Conservation (phyloP, 2,797 vertebrate species). For the Sphaeramia orbicularis region DNA sequence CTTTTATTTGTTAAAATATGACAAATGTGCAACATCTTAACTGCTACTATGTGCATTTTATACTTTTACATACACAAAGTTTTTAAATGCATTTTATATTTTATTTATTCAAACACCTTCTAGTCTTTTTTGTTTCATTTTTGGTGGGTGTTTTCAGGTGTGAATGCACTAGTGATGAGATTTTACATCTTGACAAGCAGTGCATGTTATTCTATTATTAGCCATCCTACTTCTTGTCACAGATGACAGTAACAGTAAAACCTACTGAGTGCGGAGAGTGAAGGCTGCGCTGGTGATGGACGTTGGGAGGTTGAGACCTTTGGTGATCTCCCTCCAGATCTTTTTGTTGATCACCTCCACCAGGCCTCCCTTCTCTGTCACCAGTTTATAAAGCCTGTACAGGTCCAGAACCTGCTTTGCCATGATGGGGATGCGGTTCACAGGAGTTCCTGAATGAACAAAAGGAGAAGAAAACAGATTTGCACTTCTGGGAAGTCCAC, state of each 20-base stretch:
- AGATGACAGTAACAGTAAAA: constrained; percentile 59
- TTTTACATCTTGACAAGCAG: not conserved
- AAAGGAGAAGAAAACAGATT: not conserved
- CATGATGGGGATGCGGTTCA: constrained; percentile 98
- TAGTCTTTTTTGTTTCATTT: too few relatives aligned
- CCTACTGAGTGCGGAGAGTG: constrained; percentile 98
- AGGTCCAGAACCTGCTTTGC: constrained; percentile 97
- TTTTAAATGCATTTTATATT: too few relatives aligned
- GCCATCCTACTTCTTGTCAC: not conserved
- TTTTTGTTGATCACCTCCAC: constrained; percentile 99
- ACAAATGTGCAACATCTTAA: too few relatives aligned
- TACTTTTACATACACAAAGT: too few relatives aligned
- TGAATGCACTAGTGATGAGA: too few relatives aligned
- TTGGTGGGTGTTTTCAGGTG: too few relatives aligned
- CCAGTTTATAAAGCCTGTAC: constrained; percentile 94
- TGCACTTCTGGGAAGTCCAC: not conserved
- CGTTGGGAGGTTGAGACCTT: constrained; percentile 96
- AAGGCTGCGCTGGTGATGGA: constrained; percentile 99
- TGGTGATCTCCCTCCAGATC: constrained; percentile 99
- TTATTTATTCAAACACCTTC: too few relatives aligned
- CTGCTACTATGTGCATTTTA: too few relatives aligned
- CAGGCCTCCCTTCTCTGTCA: constrained; percentile 97
- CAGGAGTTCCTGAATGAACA: constrained; percentile 89
- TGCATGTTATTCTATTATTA: not conserved
- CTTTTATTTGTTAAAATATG: too few relatives aligned